Evolutionary conservation across 2,797 vertebrate species (phyloP), one percentile per base, ranked within the genome.

Genomic region (Setipinna tenuifilis): DNA sequence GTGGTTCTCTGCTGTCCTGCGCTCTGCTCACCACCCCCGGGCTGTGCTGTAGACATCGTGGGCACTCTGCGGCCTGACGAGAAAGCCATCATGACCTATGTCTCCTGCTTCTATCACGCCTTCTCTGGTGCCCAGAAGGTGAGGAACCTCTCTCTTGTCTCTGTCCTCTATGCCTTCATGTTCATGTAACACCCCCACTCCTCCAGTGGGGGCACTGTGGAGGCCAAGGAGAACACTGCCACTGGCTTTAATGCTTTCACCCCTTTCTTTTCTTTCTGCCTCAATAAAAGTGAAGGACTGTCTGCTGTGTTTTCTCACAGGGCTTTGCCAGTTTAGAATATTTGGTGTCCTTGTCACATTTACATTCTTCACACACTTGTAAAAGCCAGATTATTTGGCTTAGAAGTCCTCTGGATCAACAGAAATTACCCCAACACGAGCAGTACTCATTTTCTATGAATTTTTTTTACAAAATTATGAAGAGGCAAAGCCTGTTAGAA

Each of bases 71-170:
- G 97, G 95, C 98, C 98, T 78, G 98, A 99, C 89, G 98, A 99
- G 95, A 99, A 99, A 93, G 98, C 98, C 93, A 98, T 99, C 93
- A 99, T 99, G 98, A 99, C 98, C 92, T 98, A 98, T 93, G 98
- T 99, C 59, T 99, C 98, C 96, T 96, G 97, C 97, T 99, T 98
- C 96, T 99, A 98, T 97, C 98, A 98, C 90, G 98, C 98, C 96
- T 98, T 99, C 95, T 98, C 98, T 88, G 98, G 98, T 59, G 98
- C 98, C 84, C 98, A 98, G 95, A 98, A 99, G 97, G 98, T 98
- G 97, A 98, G 97, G 90, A 87, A 65, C 83, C 80, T 87, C 61
- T 48, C 58, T 75, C 86, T 81, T 88, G 65, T 80, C 82, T 23
- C 4, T 83, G 85, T 48, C 87, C 85, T 10, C 83, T 85, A 68